Evolutionary conservation across 2,888 invertebrate species (phyloP), one percentile per base, ranked within the genome.

Genomic region (Drosophila phalerata): DNA sequence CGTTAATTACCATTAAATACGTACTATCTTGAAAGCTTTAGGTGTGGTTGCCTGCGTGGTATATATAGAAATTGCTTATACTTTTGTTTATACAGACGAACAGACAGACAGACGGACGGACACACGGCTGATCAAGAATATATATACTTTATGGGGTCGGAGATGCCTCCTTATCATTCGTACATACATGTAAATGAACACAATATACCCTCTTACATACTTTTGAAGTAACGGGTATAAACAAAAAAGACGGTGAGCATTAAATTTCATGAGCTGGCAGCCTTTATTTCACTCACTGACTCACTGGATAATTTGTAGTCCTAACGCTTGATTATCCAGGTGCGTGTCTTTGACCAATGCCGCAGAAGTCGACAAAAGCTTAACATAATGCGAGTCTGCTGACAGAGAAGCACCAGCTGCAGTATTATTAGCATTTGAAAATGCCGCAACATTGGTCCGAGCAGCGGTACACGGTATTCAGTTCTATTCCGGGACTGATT

Each of bases 231-330:
- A 22, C 22, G 22, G 22, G 22, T 22, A 22, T 22, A 77, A 30
- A 49, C 49, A 45, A 38, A 40, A 40, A 57, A 66, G 72, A 66
- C 5, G 28, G 22, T 22, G 63, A 37, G 76, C 60, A 85, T 88
- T 82, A 79, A 79, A 79, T 79, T 82, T 85, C 73, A 73, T 83
- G 69, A 60, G 69, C 58, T 81, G 49, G 40, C 56, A 51, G 49
- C 68, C 40, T 73, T 82, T 85, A 85, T 87, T 81, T 83, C 73
- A 22, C 22, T 22, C 22, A 22, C 22, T 22, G 3, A 43, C 51
- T 65, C 61, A 48, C 65, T 57, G 58, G 57, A 85, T 79, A 85
- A 82, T 82, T 85, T 85, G 73, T 72, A 55, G 69, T 49, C 49
- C 22, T 34, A 67, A 11, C 28, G 25, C 51, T 45, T 51, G 51